A percentile compares a stretch with the other conserved stretches of the same genome.
phyloP scores from a whole-genome alignment of 1,140 invertebrate species.

The Drosophila nigromelanica region DNA sequence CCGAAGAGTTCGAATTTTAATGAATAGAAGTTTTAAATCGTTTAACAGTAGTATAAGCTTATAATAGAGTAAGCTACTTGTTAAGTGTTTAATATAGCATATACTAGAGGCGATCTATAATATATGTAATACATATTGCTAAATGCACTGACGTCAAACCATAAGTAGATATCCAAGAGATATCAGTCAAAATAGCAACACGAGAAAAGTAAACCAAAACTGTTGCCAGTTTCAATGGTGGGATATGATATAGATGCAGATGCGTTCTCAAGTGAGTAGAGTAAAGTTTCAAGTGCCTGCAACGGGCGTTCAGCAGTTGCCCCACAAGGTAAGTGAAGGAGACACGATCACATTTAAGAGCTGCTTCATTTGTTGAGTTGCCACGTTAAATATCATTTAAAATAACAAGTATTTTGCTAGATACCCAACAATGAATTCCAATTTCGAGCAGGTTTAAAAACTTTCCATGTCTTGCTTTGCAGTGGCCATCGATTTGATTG shows the following conservation, averaged over 20 bases:
- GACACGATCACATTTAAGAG: conserved; percentile 7
- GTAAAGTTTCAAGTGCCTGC: conserved; percentile 21
- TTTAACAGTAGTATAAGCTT: not conserved
- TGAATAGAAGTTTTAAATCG: not conserved
- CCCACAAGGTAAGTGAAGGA: conserved; percentile 27
- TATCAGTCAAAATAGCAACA: conserved; percentile 6
- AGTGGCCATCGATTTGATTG: conserved; percentile 97
- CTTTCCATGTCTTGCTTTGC: conserved; percentile 79
- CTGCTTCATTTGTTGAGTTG: conserved; percentile 36
- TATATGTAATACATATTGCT: conserved; percentile 1
- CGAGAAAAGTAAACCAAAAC: not conserved
- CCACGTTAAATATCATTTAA: conserved; percentile 37
- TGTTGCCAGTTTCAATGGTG: conserved; percentile 4
- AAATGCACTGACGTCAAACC: conserved; percentile 18
- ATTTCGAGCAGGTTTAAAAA: not conserved
- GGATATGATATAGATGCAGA: not conserved
- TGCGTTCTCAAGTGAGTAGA: conserved; percentile 30
- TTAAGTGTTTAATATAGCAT: not conserved
- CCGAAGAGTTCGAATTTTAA: not conserved
- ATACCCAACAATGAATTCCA: not conserved
- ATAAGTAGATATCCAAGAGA: conserved; percentile 26
- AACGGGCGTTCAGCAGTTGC: conserved; percentile 5
- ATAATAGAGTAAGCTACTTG: conserved; percentile 1
- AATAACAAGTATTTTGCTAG: conserved; percentile 17
- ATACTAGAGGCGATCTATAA: not conserved